A percentile compares a stretch with the other conserved stretches of the same genome.
phyloP scores from a whole-genome alignment of 2,888 invertebrate species.

The Anarsia innoxiella region DNA sequence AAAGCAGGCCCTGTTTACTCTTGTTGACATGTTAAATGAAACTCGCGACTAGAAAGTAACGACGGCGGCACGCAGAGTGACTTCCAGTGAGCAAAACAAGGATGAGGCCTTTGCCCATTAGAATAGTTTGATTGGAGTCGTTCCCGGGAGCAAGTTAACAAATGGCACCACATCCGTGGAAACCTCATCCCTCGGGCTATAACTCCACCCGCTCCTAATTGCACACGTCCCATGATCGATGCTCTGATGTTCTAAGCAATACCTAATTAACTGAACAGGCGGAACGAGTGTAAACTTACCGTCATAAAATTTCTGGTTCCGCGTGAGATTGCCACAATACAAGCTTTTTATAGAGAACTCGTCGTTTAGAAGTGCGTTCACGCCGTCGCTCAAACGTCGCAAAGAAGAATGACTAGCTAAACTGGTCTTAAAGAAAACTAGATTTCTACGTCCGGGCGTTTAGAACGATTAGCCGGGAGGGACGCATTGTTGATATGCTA shows the following conservation, averaged over 20 bases:
- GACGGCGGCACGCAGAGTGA: too few relatives aligned
- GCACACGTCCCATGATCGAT: conserved; percentile 47
- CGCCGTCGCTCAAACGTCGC: conserved; percentile 27
- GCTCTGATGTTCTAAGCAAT: conserved; percentile 39
- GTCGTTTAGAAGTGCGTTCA: conserved; percentile 43
- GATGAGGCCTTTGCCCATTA: too few relatives aligned
- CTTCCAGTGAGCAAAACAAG: too few relatives aligned
- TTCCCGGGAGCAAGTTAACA: conserved; percentile 1
- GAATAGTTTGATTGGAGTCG: conserved; percentile 7
- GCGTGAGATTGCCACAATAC: conserved; percentile 46
- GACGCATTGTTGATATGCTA: conserved; percentile 68
- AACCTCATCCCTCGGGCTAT: conserved; percentile 21
- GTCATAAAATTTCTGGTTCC: conserved; percentile 56
- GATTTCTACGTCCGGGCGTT: conserved; percentile 61
- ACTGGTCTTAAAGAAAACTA: conserved; percentile 64
- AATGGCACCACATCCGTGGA: conserved; percentile 22
- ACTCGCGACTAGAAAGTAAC: too few relatives aligned
- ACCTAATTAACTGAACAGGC: conserved; percentile 45
- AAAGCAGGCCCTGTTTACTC: too few relatives aligned
- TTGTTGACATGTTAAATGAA: too few relatives aligned
- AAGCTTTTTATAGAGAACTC: conserved; percentile 48
- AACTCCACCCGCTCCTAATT: conserved; percentile 32
- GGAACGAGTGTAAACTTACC: conserved; percentile 32
- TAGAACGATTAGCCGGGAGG: conserved; percentile 63
- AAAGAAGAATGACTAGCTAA: conserved; percentile 41